phyloP scores from a whole-genome alignment of 2,888 invertebrate genomes.

The Drosophila mayaguana region DNA sequence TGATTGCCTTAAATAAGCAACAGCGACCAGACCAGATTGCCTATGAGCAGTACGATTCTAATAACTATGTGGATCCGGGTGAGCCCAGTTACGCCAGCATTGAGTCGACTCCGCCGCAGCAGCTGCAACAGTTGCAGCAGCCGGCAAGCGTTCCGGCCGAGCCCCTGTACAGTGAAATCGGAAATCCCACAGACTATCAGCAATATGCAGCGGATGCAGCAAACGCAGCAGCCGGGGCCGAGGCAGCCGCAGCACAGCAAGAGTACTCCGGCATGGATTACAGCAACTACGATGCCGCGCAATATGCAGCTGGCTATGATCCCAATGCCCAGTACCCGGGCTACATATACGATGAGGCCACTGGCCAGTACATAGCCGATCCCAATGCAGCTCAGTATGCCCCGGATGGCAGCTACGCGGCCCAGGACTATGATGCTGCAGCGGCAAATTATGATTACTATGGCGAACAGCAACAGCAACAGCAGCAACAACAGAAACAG shows the following conservation, averaged over 20 bases:
- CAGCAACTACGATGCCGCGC: slow-evolving; percentile 80
- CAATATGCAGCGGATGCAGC: slow-evolving; percentile 55
- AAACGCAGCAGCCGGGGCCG: slow-evolving; percentile 29
- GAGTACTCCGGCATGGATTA: slow-evolving; percentile 80
- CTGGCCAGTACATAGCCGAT: slow-evolving; percentile 81
- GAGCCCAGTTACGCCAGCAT: slow-evolving; percentile 70
- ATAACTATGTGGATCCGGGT: slow-evolving; percentile 45
- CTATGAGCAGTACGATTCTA: slow-evolving; percentile 60
- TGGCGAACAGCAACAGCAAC: slow-evolving; percentile 56
- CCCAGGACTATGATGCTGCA: slow-evolving; percentile 65
- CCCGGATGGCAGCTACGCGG: slow-evolving; percentile 64
- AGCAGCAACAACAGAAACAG: slow-evolving; percentile 36
- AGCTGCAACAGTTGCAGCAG: slow-evolving; percentile 24
- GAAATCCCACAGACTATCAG: slow-evolving; percentile 66
- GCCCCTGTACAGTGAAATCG: slow-evolving; percentile 71
- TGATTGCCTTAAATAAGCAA: slow-evolving; percentile 7
- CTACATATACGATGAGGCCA: slow-evolving; percentile 83
- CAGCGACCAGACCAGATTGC: slow-evolving; percentile 37
- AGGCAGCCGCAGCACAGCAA: slow-evolving; percentile 46
- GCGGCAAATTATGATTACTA: slow-evolving; percentile 68
- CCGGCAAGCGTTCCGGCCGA: slow-evolving; percentile 39
- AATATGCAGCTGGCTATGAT: slow-evolving; percentile 78
- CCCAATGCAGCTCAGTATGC: slow-evolving; percentile 74
- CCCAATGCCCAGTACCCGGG: slow-evolving; percentile 80
- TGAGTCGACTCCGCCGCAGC: slow-evolving; percentile 55